These are phyloP conservation scores for Plectropomus leopardus DNA, from an alignment of 2,113 vertebrate genomes.

Conservation along the genomic window DNA sequence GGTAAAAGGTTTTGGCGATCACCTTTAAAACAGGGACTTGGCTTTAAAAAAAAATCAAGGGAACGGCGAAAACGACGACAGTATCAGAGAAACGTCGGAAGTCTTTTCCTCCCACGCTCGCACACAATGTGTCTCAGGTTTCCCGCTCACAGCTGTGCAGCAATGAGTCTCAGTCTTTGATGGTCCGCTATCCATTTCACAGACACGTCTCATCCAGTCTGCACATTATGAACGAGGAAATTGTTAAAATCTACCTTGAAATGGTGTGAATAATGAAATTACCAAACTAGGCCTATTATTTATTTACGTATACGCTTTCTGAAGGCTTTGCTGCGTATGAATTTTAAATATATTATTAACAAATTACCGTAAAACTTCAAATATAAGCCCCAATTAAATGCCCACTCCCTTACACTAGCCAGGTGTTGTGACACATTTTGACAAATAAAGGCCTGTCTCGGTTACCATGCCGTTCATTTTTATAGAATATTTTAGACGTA, in stretches of 20 bases:
- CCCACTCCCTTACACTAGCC: no score
- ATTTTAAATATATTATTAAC: constrained; percentile 5
- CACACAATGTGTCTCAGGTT: constrained; percentile 64
- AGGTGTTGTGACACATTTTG: no score
- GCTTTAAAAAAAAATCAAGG: constrained; percentile 11
- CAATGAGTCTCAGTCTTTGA: constrained; percentile 46
- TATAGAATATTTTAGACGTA: no score
- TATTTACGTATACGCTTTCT: neutral
- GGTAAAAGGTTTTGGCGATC: constrained; percentile 38
- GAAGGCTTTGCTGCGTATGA: neutral
- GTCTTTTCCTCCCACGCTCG: constrained; percentile 38
- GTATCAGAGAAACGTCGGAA: constrained; percentile 26
- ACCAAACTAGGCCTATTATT: constrained; percentile 3
- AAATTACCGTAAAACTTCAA: no score
- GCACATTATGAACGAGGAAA: constrained; percentile 35
- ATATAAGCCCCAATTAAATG: no score
- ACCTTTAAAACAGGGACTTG: constrained; percentile 13
- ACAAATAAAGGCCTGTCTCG: no score
- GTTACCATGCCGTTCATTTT: no score
- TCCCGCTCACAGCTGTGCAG: constrained; percentile 69
- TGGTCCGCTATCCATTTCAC: constrained; percentile 45
- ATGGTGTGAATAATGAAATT: constrained; percentile 19
- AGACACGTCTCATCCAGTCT: constrained; percentile 53
- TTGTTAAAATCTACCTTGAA: constrained; percentile 17
- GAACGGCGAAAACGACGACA: constrained; percentile 13